Percentiles rank a stretch among this genome's conserved stretches.
Evolutionary conservation across 2,888 invertebrate species (phyloP).

Genomic region (Dicycla oo): DNA sequence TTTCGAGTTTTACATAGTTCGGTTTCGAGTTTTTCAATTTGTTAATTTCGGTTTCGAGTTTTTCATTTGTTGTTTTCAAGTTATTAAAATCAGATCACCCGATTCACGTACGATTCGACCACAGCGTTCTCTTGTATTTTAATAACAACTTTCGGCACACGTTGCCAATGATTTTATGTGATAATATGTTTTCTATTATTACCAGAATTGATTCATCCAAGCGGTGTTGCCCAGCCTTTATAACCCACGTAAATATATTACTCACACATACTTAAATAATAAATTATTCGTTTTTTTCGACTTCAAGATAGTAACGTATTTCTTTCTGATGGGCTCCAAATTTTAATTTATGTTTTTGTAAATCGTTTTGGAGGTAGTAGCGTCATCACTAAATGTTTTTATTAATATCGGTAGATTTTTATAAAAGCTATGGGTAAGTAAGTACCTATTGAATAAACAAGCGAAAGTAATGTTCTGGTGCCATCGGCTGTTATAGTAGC

Average conservation of each 20-base stretch:
- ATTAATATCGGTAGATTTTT: neutral
- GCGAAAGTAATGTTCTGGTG: conserved; percentile 22
- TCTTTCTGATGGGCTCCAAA: conserved; percentile 19
- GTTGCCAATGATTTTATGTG: conserved; percentile 53
- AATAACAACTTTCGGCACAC: conserved; percentile 19
- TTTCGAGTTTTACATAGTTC: no score
- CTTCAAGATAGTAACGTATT: conserved; percentile 27
- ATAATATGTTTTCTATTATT: conserved; percentile 54
- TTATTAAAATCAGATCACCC: conserved; percentile 10
- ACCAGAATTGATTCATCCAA: conserved; percentile 55
- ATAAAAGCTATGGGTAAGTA: neutral
- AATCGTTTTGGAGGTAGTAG: conserved; percentile 34
- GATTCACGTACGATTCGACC: neutral
- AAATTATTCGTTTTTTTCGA: conserved; percentile 15
- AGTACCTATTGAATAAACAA: conserved; percentile 39
- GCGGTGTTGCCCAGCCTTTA: conserved; percentile 55
- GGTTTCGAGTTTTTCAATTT: no score
- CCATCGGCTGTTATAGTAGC: conserved; percentile 2
- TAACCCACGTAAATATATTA: conserved; percentile 48
- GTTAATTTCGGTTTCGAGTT: no score
- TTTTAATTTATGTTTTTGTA: conserved; percentile 36
- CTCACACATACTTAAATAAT: conserved; percentile 25
- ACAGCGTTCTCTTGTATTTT: conserved; percentile 29
- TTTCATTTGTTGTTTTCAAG: no score
- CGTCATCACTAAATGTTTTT: conserved; percentile 14